Evolutionary conservation across 2,888 invertebrate genomes (phyloP).

Genomic region (Scaeva pyrastri): DNA sequence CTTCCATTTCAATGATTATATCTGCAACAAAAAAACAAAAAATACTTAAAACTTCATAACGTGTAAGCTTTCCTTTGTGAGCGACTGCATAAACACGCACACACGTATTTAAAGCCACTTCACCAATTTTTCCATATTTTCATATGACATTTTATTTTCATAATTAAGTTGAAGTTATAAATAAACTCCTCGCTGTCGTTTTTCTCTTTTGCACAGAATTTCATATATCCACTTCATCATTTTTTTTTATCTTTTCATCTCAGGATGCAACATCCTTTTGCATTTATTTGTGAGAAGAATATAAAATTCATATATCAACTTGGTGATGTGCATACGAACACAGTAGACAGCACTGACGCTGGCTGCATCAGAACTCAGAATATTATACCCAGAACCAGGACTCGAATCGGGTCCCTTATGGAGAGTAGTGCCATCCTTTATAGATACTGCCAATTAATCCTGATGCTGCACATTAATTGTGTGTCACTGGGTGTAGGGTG

Average conservation of each 20-base stretch:
- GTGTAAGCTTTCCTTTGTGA: background rate
- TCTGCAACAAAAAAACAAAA: too few relatives aligned
- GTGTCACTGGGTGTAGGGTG: conserved; percentile 52
- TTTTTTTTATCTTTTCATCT: conserved; percentile 44
- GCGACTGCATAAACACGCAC: background rate
- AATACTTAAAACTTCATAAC: background rate
- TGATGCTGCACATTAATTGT: conserved; percentile 71
- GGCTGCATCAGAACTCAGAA: background rate
- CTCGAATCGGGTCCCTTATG: background rate
- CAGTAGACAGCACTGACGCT: conserved; percentile 16
- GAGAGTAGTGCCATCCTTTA: conserved; percentile 48
- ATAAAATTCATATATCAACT: conserved; percentile 8
- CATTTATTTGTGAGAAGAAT: background rate
- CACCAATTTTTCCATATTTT: background rate
- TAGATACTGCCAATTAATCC: conserved; percentile 67
- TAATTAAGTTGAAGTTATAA: conserved; percentile 67
- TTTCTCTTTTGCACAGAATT: background rate
- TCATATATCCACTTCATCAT: conserved; percentile 30
- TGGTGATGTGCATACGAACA: conserved; percentile 28
- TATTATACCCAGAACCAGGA: too few relatives aligned
- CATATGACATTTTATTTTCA: conserved; percentile 64
- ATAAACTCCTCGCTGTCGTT: conserved; percentile 36
- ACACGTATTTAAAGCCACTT: background rate
- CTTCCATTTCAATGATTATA: too few relatives aligned
- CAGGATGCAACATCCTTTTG: conserved; percentile 9